phyloP scores from a whole-genome alignment of 2,113 vertebrate genomes.

The Tautogolabrus adspersus region DNA sequence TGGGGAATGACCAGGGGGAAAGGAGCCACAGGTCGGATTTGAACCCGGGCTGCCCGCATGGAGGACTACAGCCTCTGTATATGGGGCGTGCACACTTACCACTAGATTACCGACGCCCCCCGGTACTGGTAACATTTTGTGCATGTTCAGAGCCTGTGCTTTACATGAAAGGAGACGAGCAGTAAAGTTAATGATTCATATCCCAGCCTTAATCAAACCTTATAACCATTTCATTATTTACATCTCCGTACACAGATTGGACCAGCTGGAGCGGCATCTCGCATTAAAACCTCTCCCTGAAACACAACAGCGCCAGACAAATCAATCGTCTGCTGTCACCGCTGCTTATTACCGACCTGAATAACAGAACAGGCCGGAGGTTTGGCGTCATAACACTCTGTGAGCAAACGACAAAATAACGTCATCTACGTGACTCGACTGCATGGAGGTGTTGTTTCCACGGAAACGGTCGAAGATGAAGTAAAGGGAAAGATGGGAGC shows the following conservation, averaged over 20 bases:
- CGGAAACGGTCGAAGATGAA: conserved; percentile 52
- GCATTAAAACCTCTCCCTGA: not conserved
- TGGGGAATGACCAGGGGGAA: too few species aligned
- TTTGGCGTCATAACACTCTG: conserved; percentile 1
- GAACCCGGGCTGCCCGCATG: too few species aligned
- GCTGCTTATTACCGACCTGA: not conserved
- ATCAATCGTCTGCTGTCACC: not conserved
- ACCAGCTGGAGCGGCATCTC: not conserved
- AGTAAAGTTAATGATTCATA: conserved; percentile 42
- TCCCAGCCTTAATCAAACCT: conserved; percentile 41
- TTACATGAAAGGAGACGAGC: conserved; percentile 23
- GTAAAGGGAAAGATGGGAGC: conserved; percentile 5
- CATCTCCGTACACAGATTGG: conserved; percentile 36
- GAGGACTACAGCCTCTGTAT: too few species aligned
- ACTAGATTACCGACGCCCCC: too few species aligned
- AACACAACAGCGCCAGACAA: not conserved
- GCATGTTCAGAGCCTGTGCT: not conserved
- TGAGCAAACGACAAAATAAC: conserved; percentile 10
- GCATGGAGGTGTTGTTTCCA: conserved; percentile 52
- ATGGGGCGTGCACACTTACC: too few species aligned
- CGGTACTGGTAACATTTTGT: not conserved
- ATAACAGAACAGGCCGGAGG: not conserved
- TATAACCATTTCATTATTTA: conserved; percentile 61
- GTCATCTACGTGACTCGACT: conserved; percentile 12
- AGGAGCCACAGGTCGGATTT: too few species aligned